phyloP scores from a whole-genome alignment of 2,797 vertebrate genomes.

The Rhynchonycteris naso region DNA sequence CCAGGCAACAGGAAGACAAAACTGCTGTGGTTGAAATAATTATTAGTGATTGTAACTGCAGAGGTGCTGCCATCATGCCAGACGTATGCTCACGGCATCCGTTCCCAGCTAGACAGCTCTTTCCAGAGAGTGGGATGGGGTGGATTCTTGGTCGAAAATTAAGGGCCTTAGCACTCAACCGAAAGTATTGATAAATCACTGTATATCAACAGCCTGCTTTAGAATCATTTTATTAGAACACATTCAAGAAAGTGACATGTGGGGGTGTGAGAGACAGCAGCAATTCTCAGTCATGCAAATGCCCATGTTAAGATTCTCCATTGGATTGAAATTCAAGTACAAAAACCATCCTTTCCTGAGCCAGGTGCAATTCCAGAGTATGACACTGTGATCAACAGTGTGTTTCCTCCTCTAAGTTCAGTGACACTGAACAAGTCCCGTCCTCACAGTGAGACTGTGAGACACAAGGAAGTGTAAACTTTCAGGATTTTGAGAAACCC shows the following conservation, averaged over 20 bases:
- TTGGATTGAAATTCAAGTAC: constrained; percentile 80
- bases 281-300: constrained; percentile 82
- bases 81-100: constrained; percentile 34
- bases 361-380: constrained; percentile 79
- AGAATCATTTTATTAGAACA: constrained; percentile 84
- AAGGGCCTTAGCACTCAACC: constrained; percentile 74
- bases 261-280: constrained; percentile 77
- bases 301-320: constrained; percentile 78
- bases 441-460: constrained; percentile 79
- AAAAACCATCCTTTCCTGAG: constrained; percentile 82
- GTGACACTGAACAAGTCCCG: constrained; percentile 79
- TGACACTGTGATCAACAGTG: constrained; percentile 69
- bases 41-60: constrained; percentile 49
- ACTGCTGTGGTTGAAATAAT: constrained; percentile 29
- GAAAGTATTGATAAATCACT: constrained; percentile 81
- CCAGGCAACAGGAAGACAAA: constrained; percentile 67
- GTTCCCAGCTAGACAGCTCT: constrained; percentile 58
- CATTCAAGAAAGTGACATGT: constrained; percentile 82
- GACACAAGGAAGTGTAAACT: constrained; percentile 80
- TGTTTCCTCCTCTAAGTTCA: constrained; percentile 75
- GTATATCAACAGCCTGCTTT: constrained; percentile 83
- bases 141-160: constrained; percentile 54
- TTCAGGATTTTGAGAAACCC: constrained; percentile 64
- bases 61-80: constrained; percentile 32
- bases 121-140: constrained; percentile 53